A percentile compares a stretch with the other conserved stretches of the same genome.
phyloP scores from a whole-genome alignment of 2,888 invertebrate genomes.

The Tinea trinotella region DNA sequence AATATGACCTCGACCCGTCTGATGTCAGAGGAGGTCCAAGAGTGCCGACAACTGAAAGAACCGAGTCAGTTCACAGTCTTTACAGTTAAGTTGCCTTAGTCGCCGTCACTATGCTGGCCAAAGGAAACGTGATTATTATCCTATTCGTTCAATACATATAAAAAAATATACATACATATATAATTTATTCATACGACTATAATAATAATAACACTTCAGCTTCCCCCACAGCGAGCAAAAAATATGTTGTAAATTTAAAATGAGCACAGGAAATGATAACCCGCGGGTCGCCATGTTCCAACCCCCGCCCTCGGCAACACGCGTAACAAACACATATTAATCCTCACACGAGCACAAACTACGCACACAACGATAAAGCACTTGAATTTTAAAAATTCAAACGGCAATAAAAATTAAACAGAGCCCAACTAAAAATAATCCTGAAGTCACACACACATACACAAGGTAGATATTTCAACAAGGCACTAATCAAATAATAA shows the following conservation, averaged over 20 bases:
- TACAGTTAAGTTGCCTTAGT: too few species aligned
- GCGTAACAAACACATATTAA: not conserved
- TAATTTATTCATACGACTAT: not conserved
- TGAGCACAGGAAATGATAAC: constrained; percentile 72
- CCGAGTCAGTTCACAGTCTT: too few species aligned
- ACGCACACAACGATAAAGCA: constrained; percentile 11
- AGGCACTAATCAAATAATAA: not conserved
- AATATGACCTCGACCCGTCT: too few species aligned
- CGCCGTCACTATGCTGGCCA: too few species aligned
- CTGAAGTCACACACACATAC: constrained; percentile 4
- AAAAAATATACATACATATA: not conserved
- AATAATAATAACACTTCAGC: constrained; percentile 33
- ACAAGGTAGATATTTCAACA: not conserved
- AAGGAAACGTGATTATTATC: too few species aligned
- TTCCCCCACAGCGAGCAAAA: constrained; percentile 26
- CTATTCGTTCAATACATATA: too few species aligned
- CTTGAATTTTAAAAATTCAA: constrained; percentile 3
- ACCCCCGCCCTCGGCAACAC: constrained; percentile 24
- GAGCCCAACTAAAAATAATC: constrained; percentile 18
- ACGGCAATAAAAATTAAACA: constrained; percentile 13
- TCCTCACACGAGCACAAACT: constrained; percentile 13
- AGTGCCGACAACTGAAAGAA: too few species aligned
- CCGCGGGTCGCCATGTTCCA: constrained; percentile 54
- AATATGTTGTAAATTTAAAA: constrained; percentile 64
- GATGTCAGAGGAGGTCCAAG: too few species aligned